Base-by-base conservation (phyloP, 2,113 vertebrate genomes). In the Porphyrio hochstetteri region DNA sequence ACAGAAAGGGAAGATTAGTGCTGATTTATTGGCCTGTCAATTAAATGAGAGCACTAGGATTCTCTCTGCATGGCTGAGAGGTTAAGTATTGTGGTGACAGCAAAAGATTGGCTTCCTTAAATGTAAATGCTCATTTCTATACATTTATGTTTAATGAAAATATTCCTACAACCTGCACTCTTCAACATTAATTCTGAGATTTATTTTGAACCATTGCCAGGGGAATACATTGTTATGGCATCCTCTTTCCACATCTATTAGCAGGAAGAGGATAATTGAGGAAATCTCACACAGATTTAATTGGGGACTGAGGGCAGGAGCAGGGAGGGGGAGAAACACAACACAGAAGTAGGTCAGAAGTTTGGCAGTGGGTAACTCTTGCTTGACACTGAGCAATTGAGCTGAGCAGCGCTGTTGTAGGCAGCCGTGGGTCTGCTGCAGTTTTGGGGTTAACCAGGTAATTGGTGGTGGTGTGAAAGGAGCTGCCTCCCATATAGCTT, bases 251-350 rank as follows among this genome's bases (percentile, higher is more conserved):
- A 90, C 90, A 44, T 92, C 95, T 96, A 91, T 95, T 95, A 95
- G 94, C 82, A 96, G 91, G 86, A 95, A 92, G 92, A 93, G 93
- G 92, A 86, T 93, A 96, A 97, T 94, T 96, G 96, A 95, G 90
- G 95, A 96, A 96, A 96, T 93, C 68, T 65, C 90, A 38, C 94
- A 86, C 86, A 77, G 91, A 78, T 96, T 96, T 97, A 96, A 96
- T 95, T 96, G 95, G 90, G 92, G 93, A 94, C 87, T 81, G 87
- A 93, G 91, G 95, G 95, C 93, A 94, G 89, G 81, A 92, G 75
- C 15, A 8, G 59, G 71, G 90, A 80, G 72, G 71, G 65, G 56
- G 55, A 81, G 56, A 48, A 78, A 2, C 79, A 63, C 14, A 1
- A 38, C 46, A 18, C 72, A 77, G 35, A 95, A 97, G 33, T 92